Conservation (phyloP, 2,113 vertebrate genomes). For the Peromyscus leucopus region DNA sequence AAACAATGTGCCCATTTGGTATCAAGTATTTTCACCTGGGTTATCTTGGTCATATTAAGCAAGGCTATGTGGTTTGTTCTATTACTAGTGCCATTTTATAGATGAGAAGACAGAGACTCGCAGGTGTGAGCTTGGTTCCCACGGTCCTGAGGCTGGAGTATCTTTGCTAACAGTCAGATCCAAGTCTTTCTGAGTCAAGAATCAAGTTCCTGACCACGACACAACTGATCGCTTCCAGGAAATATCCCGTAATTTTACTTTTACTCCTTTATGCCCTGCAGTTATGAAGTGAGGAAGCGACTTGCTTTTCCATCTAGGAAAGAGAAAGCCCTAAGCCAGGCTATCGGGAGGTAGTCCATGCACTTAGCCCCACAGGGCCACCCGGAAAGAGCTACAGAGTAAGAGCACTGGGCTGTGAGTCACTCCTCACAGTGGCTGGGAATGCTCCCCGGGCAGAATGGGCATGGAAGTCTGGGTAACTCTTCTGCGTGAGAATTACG, state of each 20-base stretch:
- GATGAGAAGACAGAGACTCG: slow-evolving; percentile 13
- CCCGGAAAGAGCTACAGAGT: not conserved
- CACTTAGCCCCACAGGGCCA: not conserved
- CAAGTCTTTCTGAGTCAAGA: slow-evolving; percentile 37
- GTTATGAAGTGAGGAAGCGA: not conserved
- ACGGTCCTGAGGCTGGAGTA: not conserved
- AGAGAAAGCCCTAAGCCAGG: not conserved
- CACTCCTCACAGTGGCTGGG: not conserved
- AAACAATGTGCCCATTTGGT: not conserved
- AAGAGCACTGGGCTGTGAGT: not conserved
- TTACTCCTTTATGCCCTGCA: not conserved
- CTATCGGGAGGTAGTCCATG: not conserved
- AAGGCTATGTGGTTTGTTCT: not conserved
- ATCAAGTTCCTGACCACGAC: not conserved
- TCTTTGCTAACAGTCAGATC: not conserved
- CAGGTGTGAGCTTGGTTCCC: not conserved
- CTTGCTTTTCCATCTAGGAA: not conserved
- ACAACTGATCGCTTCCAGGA: not conserved
- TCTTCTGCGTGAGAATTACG: slow-evolving; percentile 1
- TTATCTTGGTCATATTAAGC: not conserved
- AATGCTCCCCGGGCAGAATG: not conserved
- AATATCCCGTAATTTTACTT: not conserved
- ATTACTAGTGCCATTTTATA: slow-evolving; percentile 11
- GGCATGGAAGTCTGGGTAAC: not conserved
- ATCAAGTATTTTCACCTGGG: not conserved